Conservation (phyloP, 2,113 vertebrate genomes). For the Anolis sagrei region DNA sequence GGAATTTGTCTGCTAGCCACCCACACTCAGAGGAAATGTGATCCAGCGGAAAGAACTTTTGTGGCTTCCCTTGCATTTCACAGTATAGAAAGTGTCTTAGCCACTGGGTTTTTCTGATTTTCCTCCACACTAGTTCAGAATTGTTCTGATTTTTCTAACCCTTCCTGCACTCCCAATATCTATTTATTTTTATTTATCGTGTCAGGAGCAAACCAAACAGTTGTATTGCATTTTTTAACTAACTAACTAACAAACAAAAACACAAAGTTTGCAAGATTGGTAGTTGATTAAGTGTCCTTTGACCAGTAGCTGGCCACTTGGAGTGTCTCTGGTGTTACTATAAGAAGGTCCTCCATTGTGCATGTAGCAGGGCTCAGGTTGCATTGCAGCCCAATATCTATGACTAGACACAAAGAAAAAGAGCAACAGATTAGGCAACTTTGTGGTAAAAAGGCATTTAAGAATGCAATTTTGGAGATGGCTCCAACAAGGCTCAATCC, state of each 20-base stretch:
- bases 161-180: not conserved
- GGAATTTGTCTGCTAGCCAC: not conserved
- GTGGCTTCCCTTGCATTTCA: not conserved
- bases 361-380: too few relatives aligned
- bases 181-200: too few relatives aligned
- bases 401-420: not conserved
- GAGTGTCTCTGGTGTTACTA: too few relatives aligned
- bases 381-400: too few relatives aligned
- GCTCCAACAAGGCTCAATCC: not conserved
- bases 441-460: not conserved
- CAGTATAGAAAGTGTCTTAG: not conserved
- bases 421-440: not conserved
- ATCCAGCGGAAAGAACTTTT: not conserved
- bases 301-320: too few relatives aligned
- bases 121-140: not conserved
- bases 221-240: too few relatives aligned
- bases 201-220: too few relatives aligned
- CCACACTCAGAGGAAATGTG: not conserved
- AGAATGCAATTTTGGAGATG: not conserved
- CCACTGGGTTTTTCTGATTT: not conserved
- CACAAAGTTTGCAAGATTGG: too few relatives aligned
- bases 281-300: too few relatives aligned
- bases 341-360: too few relatives aligned
- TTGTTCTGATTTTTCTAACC: not conserved
- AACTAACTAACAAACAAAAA: too few relatives aligned